Evolutionary conservation across 2,888 invertebrate species (phyloP), one percentile per base, ranked within the genome.

Genomic region (Chrysodeixis includens): DNA sequence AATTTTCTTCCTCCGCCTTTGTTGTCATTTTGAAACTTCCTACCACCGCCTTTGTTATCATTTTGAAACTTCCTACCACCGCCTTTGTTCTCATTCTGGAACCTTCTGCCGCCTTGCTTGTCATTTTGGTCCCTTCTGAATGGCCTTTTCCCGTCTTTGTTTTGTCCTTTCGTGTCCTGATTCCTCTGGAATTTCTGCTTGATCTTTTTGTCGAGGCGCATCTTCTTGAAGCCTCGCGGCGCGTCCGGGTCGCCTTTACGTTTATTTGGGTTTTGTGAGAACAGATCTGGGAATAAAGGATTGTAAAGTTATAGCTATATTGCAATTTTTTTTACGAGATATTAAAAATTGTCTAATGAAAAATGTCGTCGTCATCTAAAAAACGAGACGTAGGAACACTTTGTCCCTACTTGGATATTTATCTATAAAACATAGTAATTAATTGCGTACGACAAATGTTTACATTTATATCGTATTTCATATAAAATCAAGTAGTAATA

Each of bases 161-260:
- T 76, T 22, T 78, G 77, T 30, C 66, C 74, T 56, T 75, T 79
- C 0, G 79, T 58, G 3, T 85, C 84, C 53, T 83, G 83, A 49
- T 85, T 85, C 62, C 82, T 89, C 61, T 92, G 88, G 73, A 86
- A 93, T 71, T 93, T 93, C 79, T 92, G 93, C 73, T 92, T 85
- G 1, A 91, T 64, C 76, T 93, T 94, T 64, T 90, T 93, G 66
- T 95, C 94, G 65, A 94, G 80, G 56, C 93, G 84, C 91, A 94
- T 92, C 71, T 93, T 95, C 69, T 95, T 95, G 77, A 93, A 93
- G 1, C 94, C 94, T 62, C 95, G 84, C 0, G 89, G 85, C 44
- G 87, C 85, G 56, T 89, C 90, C 46, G 91, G 92, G 7, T 88
- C 91, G 0, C 86, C 72, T 81, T 91, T 94, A 1, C 94, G 84